A percentile compares a stretch with the other conserved stretches of the same genome.
These are phyloP conservation scores for Agrochola macilenta DNA, from an alignment of 2,888 invertebrate species.

Conservation along the genomic window DNA sequence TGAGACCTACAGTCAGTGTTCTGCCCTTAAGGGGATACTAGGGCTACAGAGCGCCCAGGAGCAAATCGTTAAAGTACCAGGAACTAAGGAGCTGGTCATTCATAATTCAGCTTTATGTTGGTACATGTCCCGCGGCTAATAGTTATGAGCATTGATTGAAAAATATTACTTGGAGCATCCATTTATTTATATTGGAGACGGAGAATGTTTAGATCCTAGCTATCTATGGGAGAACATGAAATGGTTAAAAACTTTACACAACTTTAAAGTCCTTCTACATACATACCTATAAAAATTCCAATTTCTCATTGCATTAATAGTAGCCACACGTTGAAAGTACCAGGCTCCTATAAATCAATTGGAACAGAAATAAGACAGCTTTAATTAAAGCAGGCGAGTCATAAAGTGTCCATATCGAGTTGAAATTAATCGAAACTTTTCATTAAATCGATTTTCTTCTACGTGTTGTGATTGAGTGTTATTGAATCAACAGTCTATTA, in stretches of 20 bases:
- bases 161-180: constrained; percentile 70
- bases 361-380: constrained; percentile 43
- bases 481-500: constrained; percentile 33
- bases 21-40: constrained; percentile 58
- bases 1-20: constrained; percentile 56
- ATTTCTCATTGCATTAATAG: constrained; percentile 16
- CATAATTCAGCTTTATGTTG: constrained; percentile 71
- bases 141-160: constrained; percentile 78
- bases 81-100: constrained; percentile 60
- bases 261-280: neutral
- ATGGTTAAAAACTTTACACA: neutral
- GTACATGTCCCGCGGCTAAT: constrained; percentile 70
- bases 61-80: constrained; percentile 60
- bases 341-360: constrained; percentile 48
- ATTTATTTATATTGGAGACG: constrained; percentile 29
- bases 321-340: constrained; percentile 24
- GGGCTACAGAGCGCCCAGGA: constrained; percentile 40
- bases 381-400: constrained; percentile 48
- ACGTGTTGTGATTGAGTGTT: constrained; percentile 38
- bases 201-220: neutral
- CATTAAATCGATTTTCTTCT: constrained; percentile 43
- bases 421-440: constrained; percentile 38
- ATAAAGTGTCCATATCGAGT: constrained; percentile 41
- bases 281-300: neutral
- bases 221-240: neutral